A percentile compares a stretch with the other conserved stretches of the same genome.
These are phyloP conservation scores for Drosophila parthenogenetica DNA, from an alignment of 2,888 invertebrate genomes.

Conservation along the genomic window DNA sequence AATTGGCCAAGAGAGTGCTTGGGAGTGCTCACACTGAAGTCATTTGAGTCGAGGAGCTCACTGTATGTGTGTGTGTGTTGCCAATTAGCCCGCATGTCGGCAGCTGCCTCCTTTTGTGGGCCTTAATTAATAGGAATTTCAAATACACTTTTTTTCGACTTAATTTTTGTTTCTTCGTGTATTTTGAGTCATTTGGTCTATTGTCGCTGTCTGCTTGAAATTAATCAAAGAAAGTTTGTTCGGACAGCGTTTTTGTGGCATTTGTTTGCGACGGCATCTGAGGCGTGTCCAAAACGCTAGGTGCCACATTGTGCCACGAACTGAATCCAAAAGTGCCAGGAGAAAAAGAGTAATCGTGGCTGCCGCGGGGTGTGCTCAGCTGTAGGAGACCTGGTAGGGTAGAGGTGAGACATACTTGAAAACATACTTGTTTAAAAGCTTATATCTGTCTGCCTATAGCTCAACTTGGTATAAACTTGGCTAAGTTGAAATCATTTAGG, in stretches of 20 bases:
- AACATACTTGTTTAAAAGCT: no score
- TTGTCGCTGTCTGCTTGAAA: conserved; percentile 82
- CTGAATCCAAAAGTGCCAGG: conserved; percentile 8
- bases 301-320: conserved; percentile 36
- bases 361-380: no score
- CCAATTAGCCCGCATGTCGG: conserved; percentile 51
- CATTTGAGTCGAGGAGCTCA: conserved; percentile 57
- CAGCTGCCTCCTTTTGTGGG: conserved; percentile 25
- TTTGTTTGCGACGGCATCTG: conserved; percentile 26
- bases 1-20: neutral
- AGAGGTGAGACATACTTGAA: no score
- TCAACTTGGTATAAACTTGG: no score
- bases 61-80: conserved; percentile 10
- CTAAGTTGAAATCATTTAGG: no score
- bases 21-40: neutral
- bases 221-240: conserved; percentile 71
- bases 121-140: conserved; percentile 54
- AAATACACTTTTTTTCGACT: neutral
- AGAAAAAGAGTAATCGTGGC: neutral
- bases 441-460: no score
- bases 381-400: no score
- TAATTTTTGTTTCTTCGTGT: neutral
- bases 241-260: conserved; percentile 36
- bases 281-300: conserved; percentile 47
- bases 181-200: conserved; percentile 73